A percentile compares a stretch with the other conserved stretches of the same genome.
These are phyloP conservation scores for Naja naja DNA, from an alignment of 2,113 vertebrate species.

Conservation along the genomic window DNA sequence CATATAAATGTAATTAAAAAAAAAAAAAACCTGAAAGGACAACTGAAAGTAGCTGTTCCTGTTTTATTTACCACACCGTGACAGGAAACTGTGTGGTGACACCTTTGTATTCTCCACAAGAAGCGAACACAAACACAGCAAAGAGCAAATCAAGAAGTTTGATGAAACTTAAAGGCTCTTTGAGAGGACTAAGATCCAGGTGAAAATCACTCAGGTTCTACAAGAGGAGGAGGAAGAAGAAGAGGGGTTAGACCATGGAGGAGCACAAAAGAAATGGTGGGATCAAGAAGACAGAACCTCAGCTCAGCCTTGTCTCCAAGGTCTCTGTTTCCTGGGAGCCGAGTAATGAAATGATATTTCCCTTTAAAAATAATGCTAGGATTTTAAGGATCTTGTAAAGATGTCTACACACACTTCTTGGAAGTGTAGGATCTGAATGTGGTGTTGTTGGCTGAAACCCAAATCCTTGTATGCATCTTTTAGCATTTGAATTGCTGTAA, in stretches of 20 bases:
- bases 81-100: slow-evolving; percentile 77
- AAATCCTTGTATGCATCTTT: not conserved
- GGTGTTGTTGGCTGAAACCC: not conserved
- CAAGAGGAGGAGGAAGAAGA: not conserved
- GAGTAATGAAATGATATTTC: too few relatives aligned
- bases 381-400: not conserved
- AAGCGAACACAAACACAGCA: slow-evolving; percentile 85
- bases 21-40: slow-evolving; percentile 97
- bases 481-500: not conserved
- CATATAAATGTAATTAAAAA: too few relatives aligned
- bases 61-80: slow-evolving; percentile 68
- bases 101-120: slow-evolving; percentile 84
- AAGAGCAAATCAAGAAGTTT: slow-evolving; percentile 84
- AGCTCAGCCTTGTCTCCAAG: too few relatives aligned
- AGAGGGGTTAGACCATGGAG: too few relatives aligned
- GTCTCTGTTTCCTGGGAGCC: too few relatives aligned
- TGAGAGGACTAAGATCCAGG: slow-evolving; percentile 76
- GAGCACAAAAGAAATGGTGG: not conserved
- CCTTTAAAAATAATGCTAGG: not conserved
- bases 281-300: not conserved
- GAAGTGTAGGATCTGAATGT: not conserved
- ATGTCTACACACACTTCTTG: not conserved
- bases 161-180: slow-evolving; percentile 88
- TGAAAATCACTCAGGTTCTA: slow-evolving; percentile 77
- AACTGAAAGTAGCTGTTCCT: slow-evolving; percentile 75